Evolutionary conservation across 2,113 vertebrate genomes (phyloP).

Genomic region (Psilopogon haemacephalus): DNA sequence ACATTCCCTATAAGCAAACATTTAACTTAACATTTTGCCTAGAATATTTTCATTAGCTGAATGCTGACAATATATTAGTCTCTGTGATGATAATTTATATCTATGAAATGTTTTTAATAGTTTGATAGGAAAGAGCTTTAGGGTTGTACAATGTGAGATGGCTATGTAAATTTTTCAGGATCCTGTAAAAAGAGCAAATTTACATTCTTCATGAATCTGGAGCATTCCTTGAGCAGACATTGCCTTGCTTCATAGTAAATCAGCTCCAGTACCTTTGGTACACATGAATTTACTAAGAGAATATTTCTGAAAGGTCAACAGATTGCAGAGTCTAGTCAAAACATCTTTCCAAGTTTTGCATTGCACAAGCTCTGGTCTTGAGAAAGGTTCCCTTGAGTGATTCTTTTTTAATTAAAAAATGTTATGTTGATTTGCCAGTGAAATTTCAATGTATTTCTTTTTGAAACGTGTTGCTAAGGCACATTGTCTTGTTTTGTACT

Average conservation of each 20-base stretch:
- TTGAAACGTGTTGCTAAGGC: neutral
- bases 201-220: neutral
- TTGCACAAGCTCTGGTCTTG: constrained; percentile 33
- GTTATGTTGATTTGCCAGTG: neutral
- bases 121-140: neutral
- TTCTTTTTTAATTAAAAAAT: neutral
- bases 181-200: neutral
- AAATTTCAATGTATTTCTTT: neutral
- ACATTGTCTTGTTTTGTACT: neutral
- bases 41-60: neutral
- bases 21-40: neutral
- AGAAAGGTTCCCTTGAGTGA: constrained; percentile 13
- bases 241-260: constrained; percentile 15
- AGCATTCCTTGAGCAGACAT: neutral
- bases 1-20: neutral
- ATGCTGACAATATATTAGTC: neutral
- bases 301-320: constrained; percentile 12
- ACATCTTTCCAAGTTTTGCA: constrained; percentile 33
- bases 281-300: constrained; percentile 24
- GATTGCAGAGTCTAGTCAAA: constrained; percentile 1
- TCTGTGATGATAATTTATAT: neutral
- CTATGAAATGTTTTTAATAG: neutral
- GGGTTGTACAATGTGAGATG: neutral
- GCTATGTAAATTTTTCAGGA: neutral
- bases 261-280: constrained; percentile 33